Evolutionary conservation across 2,888 invertebrate genomes (phyloP), one percentile per base, ranked within the genome.

Genomic region (Ashinkailepas kermadecensis): DNA sequence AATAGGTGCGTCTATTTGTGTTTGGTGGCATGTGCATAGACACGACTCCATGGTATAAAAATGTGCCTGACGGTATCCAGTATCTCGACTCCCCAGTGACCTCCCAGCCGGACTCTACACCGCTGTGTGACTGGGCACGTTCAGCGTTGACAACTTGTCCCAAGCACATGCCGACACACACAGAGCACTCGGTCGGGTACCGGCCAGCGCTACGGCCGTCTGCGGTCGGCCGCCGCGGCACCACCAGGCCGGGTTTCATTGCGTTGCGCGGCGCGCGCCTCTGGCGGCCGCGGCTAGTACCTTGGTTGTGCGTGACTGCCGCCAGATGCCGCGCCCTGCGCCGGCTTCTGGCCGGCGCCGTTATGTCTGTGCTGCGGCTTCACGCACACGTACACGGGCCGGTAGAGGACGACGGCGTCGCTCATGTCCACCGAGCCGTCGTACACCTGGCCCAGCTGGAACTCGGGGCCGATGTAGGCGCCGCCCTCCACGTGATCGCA

Each of bases 371-470:
- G 74, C 56, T 21, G 79, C 4, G 58, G 23, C 58, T 79, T 79
- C 9, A 84, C 82, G 81, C 86, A 85, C 18, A 86, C 86, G 86
- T 92, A 92, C 67, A 91, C 89, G 8, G 92, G 92, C 83, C 92
- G 89, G 88, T 92, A 93, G 80, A 93, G 88, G 80, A 93, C 90
- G 64, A 92, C 89, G n/a, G 87, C 87, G 62, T 83, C 83, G 13
- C 81, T 81, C 56, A 80, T 86, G 12, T 87, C 87, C 81, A 89
- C 90, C 56, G 90, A 90, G 25, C 93, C 93, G 86, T 93, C 93
- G 86, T 93, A 93, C 9, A 94, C 94, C 87, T 93, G 93, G 3
- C 93, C 93, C 81, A 93, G 87, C 81, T 93, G 91, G 87, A 94
- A 93, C 87, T 94, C 93, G 0, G 93, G 93, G 39, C 92, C 92